Evolutionary conservation across 2,113 vertebrate species (phyloP), one percentile per base, ranked within the genome.

Genomic region (Gasterosteus nipponicus): DNA sequence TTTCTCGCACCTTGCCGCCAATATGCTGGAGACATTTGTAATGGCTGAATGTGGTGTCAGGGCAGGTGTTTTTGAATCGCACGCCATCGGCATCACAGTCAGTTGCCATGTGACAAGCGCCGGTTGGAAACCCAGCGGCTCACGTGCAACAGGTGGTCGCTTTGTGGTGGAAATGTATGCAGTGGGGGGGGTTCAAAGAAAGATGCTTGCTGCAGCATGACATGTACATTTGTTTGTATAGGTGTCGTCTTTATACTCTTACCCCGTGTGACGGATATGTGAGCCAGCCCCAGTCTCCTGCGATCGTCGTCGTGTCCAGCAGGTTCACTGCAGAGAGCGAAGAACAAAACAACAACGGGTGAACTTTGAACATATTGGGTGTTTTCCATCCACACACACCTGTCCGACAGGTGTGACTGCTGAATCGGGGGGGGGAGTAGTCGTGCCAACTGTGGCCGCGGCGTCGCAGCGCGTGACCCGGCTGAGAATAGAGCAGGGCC

Each of bases 271-370:
- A 95, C 0, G 97, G 97, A 75, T 96, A 97, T 0, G 97, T 96
- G 80, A 97, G 95, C 97, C 97, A 99, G 65, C 97, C 97, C 97
- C 97, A 99, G 93, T 99, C 97, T 85, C 97, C 97, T 0, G 91
- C 90, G 88, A 97, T 94, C 0, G 94, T 94, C 10, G 96, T 95
- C 0, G 97, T 99, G 92, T 99, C 97, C 42, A 99, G 92, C 69
- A 99, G 92, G 91, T 97, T 99, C 89, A 98, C 97, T 99, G 95
- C 35, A 93, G 93, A 92, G 49, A 16, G 15, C 16, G 29, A 57
- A 81, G 26, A 66, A 72, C 7, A 83, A 39, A 73, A 94, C 56
- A 94, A 18, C n/a, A 83, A 65, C 71, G 14, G 18, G 76, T 75
- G 46, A 81, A 77, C 69, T 75, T 74, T 69, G 59, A 82, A 73